Percentiles rank a stretch among this genome's conserved stretches.
phyloP scores from a whole-genome alignment of 1,140 invertebrate genomes.

The Chironomus tepperi region DNA sequence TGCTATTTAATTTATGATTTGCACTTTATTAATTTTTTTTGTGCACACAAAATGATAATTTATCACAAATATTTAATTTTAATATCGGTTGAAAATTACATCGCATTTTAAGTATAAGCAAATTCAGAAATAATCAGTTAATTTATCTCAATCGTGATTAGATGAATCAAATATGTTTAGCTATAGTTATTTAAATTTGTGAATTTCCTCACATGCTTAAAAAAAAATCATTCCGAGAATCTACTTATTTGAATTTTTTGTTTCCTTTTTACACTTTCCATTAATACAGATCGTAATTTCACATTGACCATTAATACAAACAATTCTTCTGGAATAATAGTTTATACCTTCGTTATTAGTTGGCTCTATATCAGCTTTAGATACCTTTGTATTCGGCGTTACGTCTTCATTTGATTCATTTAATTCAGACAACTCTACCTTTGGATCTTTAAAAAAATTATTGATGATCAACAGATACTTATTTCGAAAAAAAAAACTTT shows the following conservation, averaged over 20 bases:
- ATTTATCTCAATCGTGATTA: background rate
- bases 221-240: background rate
- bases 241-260: background rate
- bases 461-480: too few species aligned
- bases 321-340: background rate
- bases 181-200: background rate
- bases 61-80: too few species aligned
- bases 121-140: background rate
- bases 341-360: background rate
- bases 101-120: background rate
- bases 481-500: too few species aligned
- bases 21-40: too few species aligned
- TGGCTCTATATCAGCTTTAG: background rate
- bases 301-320: background rate
- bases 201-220: background rate
- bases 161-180: background rate
- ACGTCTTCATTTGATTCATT: background rate
- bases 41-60: too few species aligned
- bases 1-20: background rate
- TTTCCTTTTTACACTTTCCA: constrained; percentile 7
- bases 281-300: background rate
- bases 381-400: background rate
- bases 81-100: too few species aligned
- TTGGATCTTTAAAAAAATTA: background rate
- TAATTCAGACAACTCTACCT: background rate